phyloP scores from a whole-genome alignment of 2,113 vertebrate species.

The Aphyosemion australe region DNA sequence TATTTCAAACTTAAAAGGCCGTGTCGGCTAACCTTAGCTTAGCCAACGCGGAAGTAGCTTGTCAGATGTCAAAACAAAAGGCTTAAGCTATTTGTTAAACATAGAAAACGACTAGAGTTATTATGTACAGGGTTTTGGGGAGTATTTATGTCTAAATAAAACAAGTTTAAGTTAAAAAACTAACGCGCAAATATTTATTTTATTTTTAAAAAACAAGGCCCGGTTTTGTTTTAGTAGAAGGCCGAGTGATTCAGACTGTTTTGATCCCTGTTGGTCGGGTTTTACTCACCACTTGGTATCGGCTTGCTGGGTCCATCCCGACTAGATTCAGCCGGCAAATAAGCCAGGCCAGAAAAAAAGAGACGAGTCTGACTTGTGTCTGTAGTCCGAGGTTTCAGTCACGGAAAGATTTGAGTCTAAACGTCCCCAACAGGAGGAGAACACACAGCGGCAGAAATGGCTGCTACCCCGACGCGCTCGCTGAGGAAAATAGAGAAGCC shows the following conservation, averaged over 20 bases:
- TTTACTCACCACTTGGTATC: slow-evolving; percentile 75
- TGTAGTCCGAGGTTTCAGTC: too few relatives aligned
- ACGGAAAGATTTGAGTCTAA: too few relatives aligned
- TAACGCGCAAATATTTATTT: background rate
- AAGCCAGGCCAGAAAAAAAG: slow-evolving; percentile 33
- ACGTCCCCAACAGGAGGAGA: too few relatives aligned
- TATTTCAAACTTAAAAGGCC: slow-evolving; percentile 2
- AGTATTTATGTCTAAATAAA: too few relatives aligned
- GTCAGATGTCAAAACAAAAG: background rate
- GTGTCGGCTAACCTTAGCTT: slow-evolving; percentile 26
- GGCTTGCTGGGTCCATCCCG: slow-evolving; percentile 71
- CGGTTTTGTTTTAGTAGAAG: slow-evolving; percentile 9
- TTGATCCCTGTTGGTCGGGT: background rate
- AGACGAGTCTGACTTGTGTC: too few relatives aligned
- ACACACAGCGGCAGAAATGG: background rate
- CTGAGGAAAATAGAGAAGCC: slow-evolving; percentile 7
- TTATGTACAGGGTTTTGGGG: too few relatives aligned
- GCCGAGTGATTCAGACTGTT: slow-evolving; percentile 23
- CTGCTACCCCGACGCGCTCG: background rate
- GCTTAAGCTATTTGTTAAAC: too few relatives aligned
- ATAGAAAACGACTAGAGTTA: background rate
- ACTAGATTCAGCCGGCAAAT: slow-evolving; percentile 34
- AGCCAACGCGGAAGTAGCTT: slow-evolving; percentile 53
- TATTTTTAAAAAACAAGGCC: slow-evolving; percentile 13
- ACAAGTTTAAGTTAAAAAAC: background rate